Evolutionary conservation across 92 coral and sea anemone species (phyloP), one percentile per base, ranked within the genome.

Genomic region (Parazoanthus swiftii): DNA sequence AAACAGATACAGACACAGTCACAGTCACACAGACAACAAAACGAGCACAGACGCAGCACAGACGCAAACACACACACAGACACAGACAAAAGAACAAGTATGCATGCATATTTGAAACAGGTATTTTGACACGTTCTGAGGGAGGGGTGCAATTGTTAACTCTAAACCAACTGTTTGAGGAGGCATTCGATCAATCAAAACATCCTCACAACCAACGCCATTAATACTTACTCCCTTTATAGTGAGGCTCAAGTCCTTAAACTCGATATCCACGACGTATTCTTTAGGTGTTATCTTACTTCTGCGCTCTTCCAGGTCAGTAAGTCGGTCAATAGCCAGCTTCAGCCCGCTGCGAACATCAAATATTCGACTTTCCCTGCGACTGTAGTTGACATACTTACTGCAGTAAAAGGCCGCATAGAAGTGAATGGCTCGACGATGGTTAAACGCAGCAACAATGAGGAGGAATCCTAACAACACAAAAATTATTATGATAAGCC

Each of bases 191-290:
- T 18, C 11, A 50, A 36, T 20, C 37, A 25, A 48, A 43, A 39
- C 63, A 39, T 1, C 8, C 4, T 33, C 36, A 25, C 35, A 8
- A 77, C 15, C 26, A 9, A 42, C 37, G 6, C 9, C 6, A 78
- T 8, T 6, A 58, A 42, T 18, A 86, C 89, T 84, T 89, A 94
- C 98, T 92, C 90, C 89, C 26, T 90, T 94, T 18, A 95, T 88
- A 67, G 92, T 90, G 11, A 95, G 96, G 79, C 98, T 94, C 54
- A 95, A 94, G 33, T 94, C 85, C 54, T 89, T 80, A 84, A 94
- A 95, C 15, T 88, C 92, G 56, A 95, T 86, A 74, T 94, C 81
- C 67, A 92, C 92, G 18, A 78, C 86, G 39, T 90, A 78, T 51
- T 79, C 85, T 78, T 90, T 95, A 0, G 94, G 90, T 18, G 59